These are phyloP conservation scores for Microcebus griseorufus DNA, from an alignment of 2,113 vertebrate genomes.

Conservation along the genomic window DNA sequence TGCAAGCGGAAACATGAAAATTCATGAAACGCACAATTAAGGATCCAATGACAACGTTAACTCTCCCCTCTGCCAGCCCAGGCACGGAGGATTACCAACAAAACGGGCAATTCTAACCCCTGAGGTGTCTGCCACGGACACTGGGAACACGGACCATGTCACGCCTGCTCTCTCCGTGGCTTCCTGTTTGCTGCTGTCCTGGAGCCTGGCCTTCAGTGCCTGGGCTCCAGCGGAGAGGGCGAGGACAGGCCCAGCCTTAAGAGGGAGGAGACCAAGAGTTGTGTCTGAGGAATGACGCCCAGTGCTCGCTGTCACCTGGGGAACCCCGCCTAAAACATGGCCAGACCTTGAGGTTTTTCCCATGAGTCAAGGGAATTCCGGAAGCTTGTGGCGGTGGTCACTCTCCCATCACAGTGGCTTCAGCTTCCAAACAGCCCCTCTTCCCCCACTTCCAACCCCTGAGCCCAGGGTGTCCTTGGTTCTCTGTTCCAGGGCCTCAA, in stretches of 20 bases:
- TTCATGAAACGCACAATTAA: constrained; percentile 79
- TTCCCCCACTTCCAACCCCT: neutral
- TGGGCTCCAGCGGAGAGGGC: neutral
- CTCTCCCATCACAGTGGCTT: neutral
- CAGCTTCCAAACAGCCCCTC: neutral
- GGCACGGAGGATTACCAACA: constrained; percentile 3
- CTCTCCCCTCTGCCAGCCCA: constrained; percentile 60
- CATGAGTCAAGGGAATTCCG: neutral
- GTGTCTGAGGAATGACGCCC: no score
- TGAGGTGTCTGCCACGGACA: neutral
- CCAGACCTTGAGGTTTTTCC: neutral
- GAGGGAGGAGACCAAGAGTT: neutral
- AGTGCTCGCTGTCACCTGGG: neutral
- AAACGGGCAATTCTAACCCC: neutral
- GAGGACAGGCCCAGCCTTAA: neutral
- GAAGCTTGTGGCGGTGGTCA: no score
- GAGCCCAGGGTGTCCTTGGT: neutral
- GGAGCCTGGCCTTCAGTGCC: neutral
- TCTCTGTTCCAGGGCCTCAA: neutral
- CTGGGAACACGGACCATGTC: neutral
- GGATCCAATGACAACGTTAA: constrained; percentile 69
- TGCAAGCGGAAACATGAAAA: constrained; percentile 80
- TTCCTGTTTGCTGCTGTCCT: neutral
- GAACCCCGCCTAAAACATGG: neutral
- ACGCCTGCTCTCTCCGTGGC: neutral